A percentile compares a stretch with the other conserved stretches of the same genome.
Evolutionary conservation across 2,797 vertebrate species (phyloP).

Genomic region (Myotis daubentonii): DNA sequence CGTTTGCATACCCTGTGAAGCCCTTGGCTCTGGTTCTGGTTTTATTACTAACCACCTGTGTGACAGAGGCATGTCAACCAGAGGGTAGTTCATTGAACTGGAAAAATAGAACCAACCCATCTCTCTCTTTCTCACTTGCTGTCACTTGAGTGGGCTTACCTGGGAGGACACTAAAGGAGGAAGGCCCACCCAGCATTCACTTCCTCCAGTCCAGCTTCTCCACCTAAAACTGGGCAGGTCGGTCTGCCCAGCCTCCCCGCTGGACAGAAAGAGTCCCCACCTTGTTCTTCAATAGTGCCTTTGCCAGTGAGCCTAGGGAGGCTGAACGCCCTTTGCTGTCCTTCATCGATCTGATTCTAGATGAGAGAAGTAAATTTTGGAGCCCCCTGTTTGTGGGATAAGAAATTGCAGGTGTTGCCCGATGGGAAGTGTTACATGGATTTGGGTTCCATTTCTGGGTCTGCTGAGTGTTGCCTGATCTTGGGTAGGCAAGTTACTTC

Average conservation of each 20-base stretch:
- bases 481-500: background rate
- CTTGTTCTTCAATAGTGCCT: background rate
- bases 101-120: background rate
- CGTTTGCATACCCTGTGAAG: background rate
- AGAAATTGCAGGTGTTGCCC: background rate
- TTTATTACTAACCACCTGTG: background rate
- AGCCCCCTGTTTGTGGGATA: background rate
- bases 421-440: background rate
- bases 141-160: background rate
- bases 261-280: background rate
- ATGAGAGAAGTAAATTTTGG: background rate
- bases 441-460: background rate
- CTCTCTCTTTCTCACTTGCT: background rate
- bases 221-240: background rate
- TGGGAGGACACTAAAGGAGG: background rate
- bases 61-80: background rate
- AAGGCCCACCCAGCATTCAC: rapidly evolving
- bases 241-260: background rate
- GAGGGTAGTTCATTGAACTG: background rate
- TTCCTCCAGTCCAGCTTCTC: background rate
- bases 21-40: background rate
- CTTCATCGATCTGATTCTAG: background rate
- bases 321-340: background rate
- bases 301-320: background rate
- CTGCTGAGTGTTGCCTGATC: background rate